Evolutionary conservation across 2,888 invertebrate genomes (phyloP), one percentile per base, ranked within the genome.

Genomic region (Cataglyphis albicans): DNA sequence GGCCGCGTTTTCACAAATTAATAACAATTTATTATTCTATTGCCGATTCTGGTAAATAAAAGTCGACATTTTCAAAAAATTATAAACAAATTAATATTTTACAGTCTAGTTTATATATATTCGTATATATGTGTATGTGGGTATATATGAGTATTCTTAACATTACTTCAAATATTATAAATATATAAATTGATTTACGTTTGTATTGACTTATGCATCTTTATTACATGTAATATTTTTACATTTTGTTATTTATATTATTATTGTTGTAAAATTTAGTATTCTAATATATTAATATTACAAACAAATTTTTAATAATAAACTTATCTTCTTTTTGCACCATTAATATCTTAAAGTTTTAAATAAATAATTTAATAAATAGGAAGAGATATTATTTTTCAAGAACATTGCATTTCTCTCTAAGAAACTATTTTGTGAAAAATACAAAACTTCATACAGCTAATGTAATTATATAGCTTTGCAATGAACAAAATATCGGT

Each of bases 401-500:
- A 75, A 38, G 12, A 57, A 2, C 4, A 18, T 9, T 44, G 10
- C 21, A 48, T 55, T 15, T 35, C 35, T 35, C 35, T 35, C 35
- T 0, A 29, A 29, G 21, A 2, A 18, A 59, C 25, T 25, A 65
- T 82, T 67, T 59, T 9, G 15, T 6, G 29, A n/a, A 25, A 25
- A 44, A 70, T 48, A 59, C 25, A n/a, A 44, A 59, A 70, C 38
- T 44, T 35, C 6, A 29, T 15, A 32, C n/a, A 32, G 35, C 5
- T 44, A 29, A 32, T 10, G 35, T 52, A 76, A 76, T 78, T 21
- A 21, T 21, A 21, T 21, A 21, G 21, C 21, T 21, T 73, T 38
- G 67, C 72, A 63, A 72, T 32, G 38, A 81, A 29, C 25, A 41
- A 75, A 75, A 80, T 80, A 65, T 81, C 75, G 61, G 59, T 70